Base-by-base conservation (phyloP, 2,797 vertebrate genomes). In the Enteromius mattozi region DNA sequence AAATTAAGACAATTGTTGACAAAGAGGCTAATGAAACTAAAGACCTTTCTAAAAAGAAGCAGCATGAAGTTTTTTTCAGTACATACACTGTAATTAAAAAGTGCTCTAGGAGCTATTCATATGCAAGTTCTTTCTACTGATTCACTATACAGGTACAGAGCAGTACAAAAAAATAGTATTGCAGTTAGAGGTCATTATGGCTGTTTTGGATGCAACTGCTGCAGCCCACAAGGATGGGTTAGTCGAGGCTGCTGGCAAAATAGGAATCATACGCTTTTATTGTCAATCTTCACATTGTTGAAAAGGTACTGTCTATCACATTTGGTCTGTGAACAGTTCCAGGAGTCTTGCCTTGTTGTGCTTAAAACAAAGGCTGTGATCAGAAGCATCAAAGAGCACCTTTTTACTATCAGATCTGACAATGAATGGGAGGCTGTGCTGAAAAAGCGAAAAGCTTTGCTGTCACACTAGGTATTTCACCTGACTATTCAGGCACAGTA, bases 181-280 rank as follows among this genome's bases (percentile, higher is more conserved):
- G 37, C 12, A 4, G 19, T 70, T 6, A 14, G 40, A 45, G 37
- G 68, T 37, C n/a, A 37, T 70, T n/a, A 45, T 24, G 37, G 5
- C 69, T 45, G 40, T 45, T 70, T 45, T 70, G 68, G 68, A 42
- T 70, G 37, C 68, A 70, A 42, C 68, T 70, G 37, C 68, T 21
- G 13, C 19, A 5, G 68, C 37, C 35, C 19, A 42, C 68, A 70
- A 16, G 68, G 68, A 70, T 14, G 68, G 68, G 21, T 70, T 37
- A 70, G 37, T 70, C 2, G 19, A 42, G 68, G 37, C 21, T 42
- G 12, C 21, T 70, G 35, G 19, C 68, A 70, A 42, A 42, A 70
- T 70, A 42, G 17, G 35, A 40, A 3, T 69, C 35, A 14, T 70
- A 70, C 21, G 5, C n/a, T 42, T 70, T 42, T 70, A 70, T 70